Base-by-base conservation (phyloP, 2,888 invertebrate species). In the Diarsia dahlii region DNA sequence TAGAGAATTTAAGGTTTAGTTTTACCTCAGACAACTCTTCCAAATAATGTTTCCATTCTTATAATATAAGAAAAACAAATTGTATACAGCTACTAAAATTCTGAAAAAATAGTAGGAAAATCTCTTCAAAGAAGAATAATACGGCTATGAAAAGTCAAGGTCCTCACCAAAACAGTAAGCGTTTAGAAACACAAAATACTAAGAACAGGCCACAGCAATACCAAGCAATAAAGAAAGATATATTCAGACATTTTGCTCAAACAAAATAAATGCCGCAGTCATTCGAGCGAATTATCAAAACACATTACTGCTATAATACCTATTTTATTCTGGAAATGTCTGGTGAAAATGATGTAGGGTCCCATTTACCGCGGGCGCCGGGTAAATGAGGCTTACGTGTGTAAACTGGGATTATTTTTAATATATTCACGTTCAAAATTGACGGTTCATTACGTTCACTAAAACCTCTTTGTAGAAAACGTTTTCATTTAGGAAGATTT, bases 381-480 rank as follows among this genome's bases (percentile, higher is more conserved):
- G 70, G 74, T 77, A 81, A 82, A 84, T 80, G 81, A 76, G 80
- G 86, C 78, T 87, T 84, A 81, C 77, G 73, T 84, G 78, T 87
- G 83, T 82, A 86, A 87, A 79, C 71, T 67, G 75, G 83, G 80
- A 86, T 87, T 87, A 86, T 85, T 85, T 87, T 84, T 84, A 87
- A 87, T 83, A 79, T 85, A 80, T 84, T 85, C 85, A 76, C 78
- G 82, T 85, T 80, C 78, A 71, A 73, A 50, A 75, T 85, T 84
- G 85, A 87, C 76, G 78, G 85, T 76, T 82, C 79, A 84, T 82
- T 87, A 84, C 64, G 67, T 56, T 72, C 46, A 80, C 68, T 82
- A 74, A 82, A 81, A 86, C 73, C 81, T 79, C 68, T 78, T 78
- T 74, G 71, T 68, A 71, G 67, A 28, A 71, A 72, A 76, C 68